Percentiles rank a stretch among this genome's conserved stretches.
Evolutionary conservation across 2,797 vertebrate species (phyloP).

Genomic region (Hafferia zeledoni): DNA sequence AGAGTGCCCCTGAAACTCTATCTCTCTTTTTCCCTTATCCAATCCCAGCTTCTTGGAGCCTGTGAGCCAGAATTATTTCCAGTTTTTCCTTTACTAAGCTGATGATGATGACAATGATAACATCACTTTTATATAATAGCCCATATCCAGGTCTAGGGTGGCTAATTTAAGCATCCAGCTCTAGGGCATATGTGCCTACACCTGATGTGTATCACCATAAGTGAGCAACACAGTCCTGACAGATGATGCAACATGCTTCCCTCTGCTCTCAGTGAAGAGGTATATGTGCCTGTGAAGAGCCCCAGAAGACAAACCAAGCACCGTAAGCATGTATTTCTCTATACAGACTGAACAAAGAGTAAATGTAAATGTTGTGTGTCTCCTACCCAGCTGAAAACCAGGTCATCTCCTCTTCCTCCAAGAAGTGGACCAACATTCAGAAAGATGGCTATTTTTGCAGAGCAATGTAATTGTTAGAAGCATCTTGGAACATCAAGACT

Average conservation of each 20-base stretch:
- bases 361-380: neutral
- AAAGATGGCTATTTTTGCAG: neutral
- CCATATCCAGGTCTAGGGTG: neutral
- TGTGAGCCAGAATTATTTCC: neutral
- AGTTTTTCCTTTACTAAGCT: neutral
- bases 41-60: neutral
- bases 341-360: neutral
- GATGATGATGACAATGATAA: rapidly evolving
- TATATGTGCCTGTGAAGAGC: neutral
- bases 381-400: neutral
- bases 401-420: neutral
- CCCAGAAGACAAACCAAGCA: neutral
- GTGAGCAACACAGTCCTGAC: neutral
- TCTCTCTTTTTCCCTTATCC: neutral
- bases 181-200: neutral
- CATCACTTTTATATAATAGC: neutral
- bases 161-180: neutral
- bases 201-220: rapidly evolving
- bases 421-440: neutral
- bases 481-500: neutral
- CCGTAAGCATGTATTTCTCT: neutral
- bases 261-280: neutral
- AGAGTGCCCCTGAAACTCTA: neutral
- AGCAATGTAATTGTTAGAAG: neutral
- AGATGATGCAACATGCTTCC: neutral